Conservation (phyloP, 2,888 invertebrate genomes). For the Teleogryllus oceanicus region DNA sequence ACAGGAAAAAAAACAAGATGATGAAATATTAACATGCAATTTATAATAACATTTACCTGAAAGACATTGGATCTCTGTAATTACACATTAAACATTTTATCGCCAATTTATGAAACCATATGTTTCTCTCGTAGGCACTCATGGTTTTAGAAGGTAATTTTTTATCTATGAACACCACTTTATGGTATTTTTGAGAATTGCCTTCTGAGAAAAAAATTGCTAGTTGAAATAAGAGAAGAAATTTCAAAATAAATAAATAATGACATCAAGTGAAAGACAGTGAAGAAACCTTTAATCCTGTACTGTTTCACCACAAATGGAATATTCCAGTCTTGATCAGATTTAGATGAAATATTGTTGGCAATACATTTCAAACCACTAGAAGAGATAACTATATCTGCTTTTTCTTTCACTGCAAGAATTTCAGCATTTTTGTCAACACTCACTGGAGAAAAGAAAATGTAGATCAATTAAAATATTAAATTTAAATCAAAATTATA, state of each 20-base stretch:
- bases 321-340: not conserved
- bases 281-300: not conserved
- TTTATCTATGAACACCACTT: conserved; percentile 28
- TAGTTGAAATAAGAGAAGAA: no score
- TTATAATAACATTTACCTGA: not conserved
- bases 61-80: not conserved
- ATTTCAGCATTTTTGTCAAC: conserved; percentile 22
- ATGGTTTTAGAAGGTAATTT: conserved; percentile 18
- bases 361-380: conserved; percentile 24
- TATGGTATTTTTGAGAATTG: not conserved
- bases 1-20: no score
- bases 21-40: no score
- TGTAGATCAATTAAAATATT: not conserved
- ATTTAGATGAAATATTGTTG: conserved; percentile 3
- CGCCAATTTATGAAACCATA: conserved; percentile 27
- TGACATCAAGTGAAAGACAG: no score
- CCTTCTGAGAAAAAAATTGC: not conserved
- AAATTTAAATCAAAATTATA: no score
- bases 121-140: conserved; percentile 18
- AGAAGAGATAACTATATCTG: conserved; percentile 28
- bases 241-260: no score
- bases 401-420: conserved; percentile 21
- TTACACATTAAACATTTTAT: conserved; percentile 1
- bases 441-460: conserved; percentile 25
- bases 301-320: not conserved